A percentile compares a stretch with the other conserved stretches of the same genome.
These are phyloP conservation scores for Drosophila obscura DNA, from an alignment of 1,140 invertebrate species.

Conservation along the genomic window DNA sequence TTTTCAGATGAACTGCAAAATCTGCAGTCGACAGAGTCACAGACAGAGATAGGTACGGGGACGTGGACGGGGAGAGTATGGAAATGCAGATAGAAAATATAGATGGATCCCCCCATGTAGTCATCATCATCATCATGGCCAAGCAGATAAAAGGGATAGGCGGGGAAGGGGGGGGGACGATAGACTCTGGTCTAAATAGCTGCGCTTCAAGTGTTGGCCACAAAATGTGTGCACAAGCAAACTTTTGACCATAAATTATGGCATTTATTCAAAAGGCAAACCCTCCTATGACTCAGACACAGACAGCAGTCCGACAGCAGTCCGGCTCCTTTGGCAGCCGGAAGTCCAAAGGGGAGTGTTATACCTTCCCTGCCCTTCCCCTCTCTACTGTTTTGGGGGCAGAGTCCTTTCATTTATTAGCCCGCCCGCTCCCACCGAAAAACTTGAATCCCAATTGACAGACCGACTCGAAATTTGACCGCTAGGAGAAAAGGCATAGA, in stretches of 20 bases:
- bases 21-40: conserved; percentile 20
- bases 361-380: conserved; percentile 27
- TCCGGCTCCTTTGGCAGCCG: background rate
- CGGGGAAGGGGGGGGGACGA: background rate
- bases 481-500: conserved; percentile 43
- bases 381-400: conserved; percentile 1
- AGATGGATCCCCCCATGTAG: conserved; percentile 50
- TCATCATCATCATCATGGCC: conserved; percentile 29
- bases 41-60: background rate
- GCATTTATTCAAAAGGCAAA: conserved; percentile 80
- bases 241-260: conserved; percentile 82
- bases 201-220: conserved; percentile 74
- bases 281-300: conserved; percentile 18
- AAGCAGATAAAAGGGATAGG: conserved; percentile 9
- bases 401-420: conserved; percentile 56
- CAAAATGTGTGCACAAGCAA: conserved; percentile 79
- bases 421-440: conserved; percentile 9
- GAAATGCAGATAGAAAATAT: conserved; percentile 41
- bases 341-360: conserved; percentile 53
- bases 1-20: conserved; percentile 78
- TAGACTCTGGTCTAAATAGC: conserved; percentile 58
- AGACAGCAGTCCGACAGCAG: background rate
- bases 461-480: conserved; percentile 59
- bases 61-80: background rate
- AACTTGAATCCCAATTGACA: conserved; percentile 65